These are phyloP conservation scores for Mesitornis unicolor DNA, from an alignment of 2,113 vertebrate species.

Conservation along the genomic window DNA sequence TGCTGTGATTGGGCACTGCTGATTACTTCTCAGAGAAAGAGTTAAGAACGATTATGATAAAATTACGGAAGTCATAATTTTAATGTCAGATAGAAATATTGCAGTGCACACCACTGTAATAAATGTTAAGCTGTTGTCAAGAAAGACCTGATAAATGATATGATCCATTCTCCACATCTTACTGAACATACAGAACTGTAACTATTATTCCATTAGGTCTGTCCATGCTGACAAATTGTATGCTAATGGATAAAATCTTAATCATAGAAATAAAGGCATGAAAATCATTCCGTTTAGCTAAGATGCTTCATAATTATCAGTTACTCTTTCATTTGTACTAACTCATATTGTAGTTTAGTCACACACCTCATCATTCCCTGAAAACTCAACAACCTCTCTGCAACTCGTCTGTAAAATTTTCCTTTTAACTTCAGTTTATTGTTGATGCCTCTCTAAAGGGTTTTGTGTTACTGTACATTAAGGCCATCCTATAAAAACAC, in stretches of 20 bases:
- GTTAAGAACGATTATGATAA: conserved; percentile 26
- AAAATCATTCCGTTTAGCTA: background rate
- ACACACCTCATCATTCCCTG: background rate
- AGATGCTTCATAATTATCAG: background rate
- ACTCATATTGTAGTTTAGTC: background rate
- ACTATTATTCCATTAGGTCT: conserved; percentile 7
- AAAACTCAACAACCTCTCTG: background rate
- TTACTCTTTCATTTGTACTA: background rate
- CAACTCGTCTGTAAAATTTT: background rate
- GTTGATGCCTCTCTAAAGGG: conserved; percentile 5
- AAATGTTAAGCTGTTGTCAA: conserved; percentile 47
- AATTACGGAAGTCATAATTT: conserved; percentile 33
- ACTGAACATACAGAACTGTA: conserved; percentile 4
- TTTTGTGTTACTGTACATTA: conserved; percentile 36
- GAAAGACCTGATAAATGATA: conserved; percentile 34
- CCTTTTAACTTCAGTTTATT: conserved; percentile 1
- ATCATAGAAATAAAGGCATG: conserved; percentile 26
- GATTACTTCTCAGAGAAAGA: background rate
- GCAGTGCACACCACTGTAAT: background rate
- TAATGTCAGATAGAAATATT: conserved; percentile 15
- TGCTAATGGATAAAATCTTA: conserved; percentile 44
- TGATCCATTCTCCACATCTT: conserved; percentile 23
- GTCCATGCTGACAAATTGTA: conserved; percentile 21
- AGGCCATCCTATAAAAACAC: conserved; percentile 52
- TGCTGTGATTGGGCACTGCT: background rate